These are phyloP conservation scores for Myanophis thanlyinensis DNA, from an alignment of 2,113 vertebrate species.

Conservation along the genomic window DNA sequence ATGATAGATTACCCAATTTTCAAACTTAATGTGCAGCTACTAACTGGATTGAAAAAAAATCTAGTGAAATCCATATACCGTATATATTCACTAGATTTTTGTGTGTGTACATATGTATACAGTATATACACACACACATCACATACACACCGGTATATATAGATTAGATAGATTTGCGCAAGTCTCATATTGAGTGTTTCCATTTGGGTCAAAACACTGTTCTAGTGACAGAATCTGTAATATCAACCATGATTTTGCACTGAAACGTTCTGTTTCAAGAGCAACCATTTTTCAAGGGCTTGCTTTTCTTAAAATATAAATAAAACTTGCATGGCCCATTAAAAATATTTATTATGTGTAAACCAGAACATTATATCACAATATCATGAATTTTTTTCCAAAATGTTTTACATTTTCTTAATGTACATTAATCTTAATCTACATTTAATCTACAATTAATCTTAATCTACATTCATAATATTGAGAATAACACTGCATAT, in stretches of 20 bases:
- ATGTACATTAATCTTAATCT: no score
- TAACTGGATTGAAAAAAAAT: not conserved
- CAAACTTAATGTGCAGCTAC: not conserved
- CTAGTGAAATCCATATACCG: not conserved
- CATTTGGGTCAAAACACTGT: not conserved
- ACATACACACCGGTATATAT: no score
- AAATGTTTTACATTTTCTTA: not conserved
- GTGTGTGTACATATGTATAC: no score
- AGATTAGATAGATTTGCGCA: not conserved
- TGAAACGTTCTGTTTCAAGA: not conserved
- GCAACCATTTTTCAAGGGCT: not conserved
- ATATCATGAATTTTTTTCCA: not conserved
- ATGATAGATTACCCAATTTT: not conserved
- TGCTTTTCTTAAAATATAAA: not conserved
- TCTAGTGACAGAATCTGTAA: not conserved
- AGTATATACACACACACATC: no score
- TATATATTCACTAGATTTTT: no score
- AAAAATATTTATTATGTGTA: not conserved
- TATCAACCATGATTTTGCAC: not conserved
- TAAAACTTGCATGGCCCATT: not conserved
- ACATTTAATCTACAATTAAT: no score
- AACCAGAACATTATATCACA: not conserved
- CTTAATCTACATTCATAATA: not conserved
- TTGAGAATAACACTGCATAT: not conserved
- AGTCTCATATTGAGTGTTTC: not conserved